Evolutionary conservation across 2,113 vertebrate genomes (phyloP).

Genomic region (Myotis yumanensis): DNA sequence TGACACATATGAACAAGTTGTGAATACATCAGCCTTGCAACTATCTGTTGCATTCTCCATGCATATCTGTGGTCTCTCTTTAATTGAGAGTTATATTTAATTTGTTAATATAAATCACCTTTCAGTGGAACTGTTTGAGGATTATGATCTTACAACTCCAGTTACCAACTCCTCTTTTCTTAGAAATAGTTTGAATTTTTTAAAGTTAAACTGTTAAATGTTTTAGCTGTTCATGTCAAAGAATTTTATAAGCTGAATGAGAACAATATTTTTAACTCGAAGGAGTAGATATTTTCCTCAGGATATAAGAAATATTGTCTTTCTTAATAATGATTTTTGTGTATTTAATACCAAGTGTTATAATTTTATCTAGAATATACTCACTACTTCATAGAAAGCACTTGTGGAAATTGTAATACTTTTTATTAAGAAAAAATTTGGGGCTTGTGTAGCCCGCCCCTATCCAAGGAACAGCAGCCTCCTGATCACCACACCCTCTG

Average conservation of each 20-base stretch:
- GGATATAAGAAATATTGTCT: background rate
- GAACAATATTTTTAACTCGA: constrained; percentile 38
- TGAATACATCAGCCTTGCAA: background rate
- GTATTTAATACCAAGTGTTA: constrained; percentile 1
- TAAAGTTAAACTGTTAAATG: constrained; percentile 25
- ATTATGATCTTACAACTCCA: constrained; percentile 32
- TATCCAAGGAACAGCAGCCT: too few species aligned
- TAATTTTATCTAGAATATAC: background rate
- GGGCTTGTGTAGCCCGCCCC: too few species aligned
- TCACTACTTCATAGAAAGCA: constrained; percentile 24
- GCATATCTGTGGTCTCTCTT: background rate
- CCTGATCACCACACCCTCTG: too few species aligned
- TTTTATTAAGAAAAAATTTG: constrained; percentile 55
- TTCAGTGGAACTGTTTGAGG: background rate
- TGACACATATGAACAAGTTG: background rate
- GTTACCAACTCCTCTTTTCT: constrained; percentile 20
- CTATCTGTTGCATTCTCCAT: background rate
- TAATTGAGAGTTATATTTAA: constrained; percentile 43
- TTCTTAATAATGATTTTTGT: constrained; percentile 19
- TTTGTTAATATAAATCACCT: constrained; percentile 24
- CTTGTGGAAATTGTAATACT: constrained; percentile 38
- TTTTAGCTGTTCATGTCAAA: constrained; percentile 39
- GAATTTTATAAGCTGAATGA: constrained; percentile 28
- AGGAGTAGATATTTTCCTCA: constrained; percentile 20
- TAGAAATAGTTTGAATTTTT: constrained; percentile 32